Evolutionary conservation across 2,113 vertebrate genomes (phyloP), one percentile per base, ranked within the genome.

Genomic region (Poecilia latipinna): DNA sequence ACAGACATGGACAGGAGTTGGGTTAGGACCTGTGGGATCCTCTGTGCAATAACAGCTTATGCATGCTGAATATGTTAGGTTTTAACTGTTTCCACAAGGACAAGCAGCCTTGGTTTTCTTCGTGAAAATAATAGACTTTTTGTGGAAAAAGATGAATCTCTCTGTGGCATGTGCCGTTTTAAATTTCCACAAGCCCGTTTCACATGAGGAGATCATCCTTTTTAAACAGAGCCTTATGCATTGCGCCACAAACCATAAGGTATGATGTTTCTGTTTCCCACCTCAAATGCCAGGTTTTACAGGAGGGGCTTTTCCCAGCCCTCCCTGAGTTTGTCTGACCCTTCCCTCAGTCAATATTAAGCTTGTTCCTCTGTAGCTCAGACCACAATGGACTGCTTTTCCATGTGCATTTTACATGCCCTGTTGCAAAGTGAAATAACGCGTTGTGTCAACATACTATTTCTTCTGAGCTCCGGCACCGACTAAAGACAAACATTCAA

Each of bases 341-440:
- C 72, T 78, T 86, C 85, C 65, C 69, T 86, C 31, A 83, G 86
- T 90, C 84, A 89, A 84, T 82, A 91, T 26, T 28, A 33, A 72
- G 73, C 69, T 86, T 78, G 37, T 83, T 87, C 48, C 7, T 75
- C 73, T 87, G 76, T 74, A 79, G 83, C 65, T 87, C 84, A 76
- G 76, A 82, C 76, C 77, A 11, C 73, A 70, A 42, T 48, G 42
- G 68, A 63, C 74, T 77, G 63, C 77, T 86, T 74, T 32, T 63
- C 24, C 71, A 10, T 64, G 31, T 72, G 33, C 61, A 57, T 77
- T 80, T 74, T 68, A 77, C 70, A 67, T 71, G 54, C 67, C 57
- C 54, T 54, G 44, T 75, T 73, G 57, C 80, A 57, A 51, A 51
- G 65, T 57, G 48, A 81, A 85, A 84, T 74, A 80, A 79, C 61